phyloP scores from a whole-genome alignment of 2,888 invertebrate species.

The Cerastoderma edule region DNA sequence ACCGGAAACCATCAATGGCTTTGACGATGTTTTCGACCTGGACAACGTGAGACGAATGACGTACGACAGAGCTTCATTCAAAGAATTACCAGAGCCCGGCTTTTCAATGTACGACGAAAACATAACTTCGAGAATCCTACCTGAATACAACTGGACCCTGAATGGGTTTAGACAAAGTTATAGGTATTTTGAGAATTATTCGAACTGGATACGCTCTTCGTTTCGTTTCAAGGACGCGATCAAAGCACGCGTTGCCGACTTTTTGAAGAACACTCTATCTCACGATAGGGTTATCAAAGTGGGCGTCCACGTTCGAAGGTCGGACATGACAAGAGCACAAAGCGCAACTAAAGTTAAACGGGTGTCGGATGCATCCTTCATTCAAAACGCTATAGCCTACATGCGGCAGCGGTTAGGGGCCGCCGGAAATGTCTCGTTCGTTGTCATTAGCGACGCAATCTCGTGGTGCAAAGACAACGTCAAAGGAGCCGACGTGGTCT shows the following conservation, averaged over 20 bases:
- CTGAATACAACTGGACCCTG: neutral
- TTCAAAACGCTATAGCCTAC: no score
- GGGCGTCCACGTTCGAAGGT: conserved; percentile 4
- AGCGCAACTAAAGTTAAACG: neutral
- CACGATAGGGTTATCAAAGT: neutral
- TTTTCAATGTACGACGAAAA: neutral
- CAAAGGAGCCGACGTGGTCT: conserved; percentile 22
- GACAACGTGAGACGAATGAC: neutral
- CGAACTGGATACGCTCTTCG: neutral
- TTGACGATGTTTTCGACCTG: neutral
- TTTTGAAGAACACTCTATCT: neutral
- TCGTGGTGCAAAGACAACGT: conserved; percentile 42
- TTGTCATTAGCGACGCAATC: conserved; percentile 40
- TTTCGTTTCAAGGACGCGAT: conserved; percentile 6
- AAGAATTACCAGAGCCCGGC: neutral
- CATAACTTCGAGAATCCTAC: neutral
- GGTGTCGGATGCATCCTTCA: neutral
- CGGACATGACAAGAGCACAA: neutral
- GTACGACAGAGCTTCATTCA: neutral
- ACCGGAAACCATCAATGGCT: neutral
- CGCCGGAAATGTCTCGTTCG: conserved; percentile 3
- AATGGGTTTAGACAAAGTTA: conserved; percentile 3
- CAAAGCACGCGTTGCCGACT: neutral
- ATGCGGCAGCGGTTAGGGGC: no score
- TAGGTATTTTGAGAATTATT: neutral